Percentiles rank a stretch among this genome's conserved stretches.
Evolutionary conservation across 2,113 vertebrate species (phyloP).

Genomic region (Cettia cetti): DNA sequence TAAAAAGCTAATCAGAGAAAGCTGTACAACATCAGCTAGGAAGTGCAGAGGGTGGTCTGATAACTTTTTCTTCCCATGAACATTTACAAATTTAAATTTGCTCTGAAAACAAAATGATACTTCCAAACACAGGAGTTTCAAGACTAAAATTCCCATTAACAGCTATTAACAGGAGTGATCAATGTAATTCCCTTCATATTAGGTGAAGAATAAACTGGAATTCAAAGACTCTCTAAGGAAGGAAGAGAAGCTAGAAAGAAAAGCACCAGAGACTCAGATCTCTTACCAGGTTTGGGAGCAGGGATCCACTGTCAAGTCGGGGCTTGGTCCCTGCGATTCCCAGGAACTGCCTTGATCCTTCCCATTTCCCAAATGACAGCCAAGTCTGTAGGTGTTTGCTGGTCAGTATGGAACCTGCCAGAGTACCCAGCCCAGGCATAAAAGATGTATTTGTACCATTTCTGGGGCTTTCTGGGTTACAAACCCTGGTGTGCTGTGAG

Average conservation of each 20-base stretch:
- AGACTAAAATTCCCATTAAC: not conserved
- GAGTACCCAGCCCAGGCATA: accelerated
- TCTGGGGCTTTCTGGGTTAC: not conserved
- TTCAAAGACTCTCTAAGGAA: not conserved
- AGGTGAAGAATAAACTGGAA: not conserved
- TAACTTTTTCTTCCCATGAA: not conserved
- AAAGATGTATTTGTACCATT: not conserved
- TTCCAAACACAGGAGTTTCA: constrained; percentile 4
- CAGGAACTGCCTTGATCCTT: not conserved
- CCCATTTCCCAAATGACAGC: not conserved
- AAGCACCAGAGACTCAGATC: not conserved
- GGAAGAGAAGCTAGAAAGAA: not conserved
- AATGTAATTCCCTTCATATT: not conserved
- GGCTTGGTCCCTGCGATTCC: not conserved
- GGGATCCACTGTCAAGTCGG: not conserved
- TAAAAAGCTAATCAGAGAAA: not conserved
- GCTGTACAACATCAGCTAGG: not conserved
- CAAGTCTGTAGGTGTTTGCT: not conserved
- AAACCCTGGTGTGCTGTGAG: not conserved
- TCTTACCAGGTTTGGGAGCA: not conserved
- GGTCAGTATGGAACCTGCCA: not conserved
- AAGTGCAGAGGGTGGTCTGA: not conserved
- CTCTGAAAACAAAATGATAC: not conserved
- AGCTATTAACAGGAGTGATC: not conserved
- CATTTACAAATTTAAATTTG: not conserved